Conservation (phyloP, 2,797 vertebrate genomes). For the Anguilla megastoma region DNA sequence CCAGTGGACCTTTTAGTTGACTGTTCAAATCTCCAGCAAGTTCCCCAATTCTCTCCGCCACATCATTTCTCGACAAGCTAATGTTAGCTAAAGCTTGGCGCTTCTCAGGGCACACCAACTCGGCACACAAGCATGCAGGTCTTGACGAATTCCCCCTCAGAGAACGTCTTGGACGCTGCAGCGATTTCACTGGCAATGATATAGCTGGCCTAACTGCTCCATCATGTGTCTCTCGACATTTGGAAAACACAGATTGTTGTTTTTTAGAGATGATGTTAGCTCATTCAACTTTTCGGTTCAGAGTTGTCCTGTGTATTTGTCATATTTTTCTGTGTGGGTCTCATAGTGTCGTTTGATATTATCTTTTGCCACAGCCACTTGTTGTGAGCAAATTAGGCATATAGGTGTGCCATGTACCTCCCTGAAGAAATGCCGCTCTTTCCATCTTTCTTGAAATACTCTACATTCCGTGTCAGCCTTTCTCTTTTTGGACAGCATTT, state of each 20-base stretch:
- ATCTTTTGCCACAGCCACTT: conserved; percentile 20
- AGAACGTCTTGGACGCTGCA: not conserved
- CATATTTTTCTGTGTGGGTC: conserved; percentile 28
- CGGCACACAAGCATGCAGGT: conserved; percentile 24
- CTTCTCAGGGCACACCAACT: conserved; percentile 22
- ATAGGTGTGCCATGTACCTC: conserved; percentile 16
- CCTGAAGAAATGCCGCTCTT: not conserved
- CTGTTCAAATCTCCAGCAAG: conserved; percentile 34
- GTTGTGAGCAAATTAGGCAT: conserved; percentile 5
- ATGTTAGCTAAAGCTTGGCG: conserved; percentile 18
- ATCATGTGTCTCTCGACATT: not conserved
- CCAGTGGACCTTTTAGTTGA: conserved; percentile 37
- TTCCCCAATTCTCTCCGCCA: conserved; percentile 7
- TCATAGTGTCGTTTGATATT: conserved; percentile 28
- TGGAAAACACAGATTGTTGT: conserved; percentile 11
- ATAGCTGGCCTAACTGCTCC: conserved; percentile 16
- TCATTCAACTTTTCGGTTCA: conserved; percentile 4
- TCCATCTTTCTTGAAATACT: conserved; percentile 23
- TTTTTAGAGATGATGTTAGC: not conserved
- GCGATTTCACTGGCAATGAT: conserved; percentile 18
- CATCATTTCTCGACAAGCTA: not conserved
- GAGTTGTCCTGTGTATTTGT: conserved; percentile 1
- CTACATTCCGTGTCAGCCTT: conserved; percentile 14
- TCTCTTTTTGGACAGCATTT: conserved; percentile 20
- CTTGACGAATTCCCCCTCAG: conserved; percentile 17